Evolutionary conservation across 2,888 invertebrate species (phyloP).

Genomic region (Halocaridina rubra): DNA sequence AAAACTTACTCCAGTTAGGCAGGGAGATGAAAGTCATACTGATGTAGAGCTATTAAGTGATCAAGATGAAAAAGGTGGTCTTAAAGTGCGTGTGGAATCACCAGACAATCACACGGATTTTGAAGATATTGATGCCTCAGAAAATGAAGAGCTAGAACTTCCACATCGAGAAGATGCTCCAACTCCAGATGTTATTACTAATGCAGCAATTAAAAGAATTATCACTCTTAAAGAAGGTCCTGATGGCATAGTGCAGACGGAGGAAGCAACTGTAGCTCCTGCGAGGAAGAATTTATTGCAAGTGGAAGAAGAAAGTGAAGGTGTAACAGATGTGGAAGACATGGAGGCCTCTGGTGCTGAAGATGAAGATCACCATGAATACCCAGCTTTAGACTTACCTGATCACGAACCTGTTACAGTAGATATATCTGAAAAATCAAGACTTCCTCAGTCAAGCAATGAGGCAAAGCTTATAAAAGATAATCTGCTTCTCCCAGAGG

Average conservation of each 20-base stretch:
- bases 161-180: slow-evolving; percentile 20
- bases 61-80: slow-evolving; percentile 19
- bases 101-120: slow-evolving; percentile 46
- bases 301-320: slow-evolving; percentile 42
- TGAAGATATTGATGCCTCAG: slow-evolving; percentile 57
- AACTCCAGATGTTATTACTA: slow-evolving; percentile 57
- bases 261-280: slow-evolving; percentile 29
- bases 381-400: slow-evolving; percentile 23
- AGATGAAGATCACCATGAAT: slow-evolving; percentile 33
- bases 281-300: slow-evolving; percentile 12
- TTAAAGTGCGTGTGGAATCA: background rate
- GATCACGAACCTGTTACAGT: slow-evolving; percentile 35
- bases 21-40: slow-evolving; percentile 42
- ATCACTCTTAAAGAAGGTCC: slow-evolving; percentile 50
- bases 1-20: background rate
- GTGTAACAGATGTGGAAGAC: slow-evolving; percentile 47
- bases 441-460: slow-evolving; percentile 28
- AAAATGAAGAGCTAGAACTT: slow-evolving; percentile 32
- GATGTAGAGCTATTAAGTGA: slow-evolving; percentile 55
- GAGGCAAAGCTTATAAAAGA: slow-evolving; percentile 59
- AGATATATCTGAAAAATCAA: slow-evolving; percentile 44
- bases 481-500: slow-evolving; percentile 57
- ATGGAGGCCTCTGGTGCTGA: slow-evolving; percentile 45
- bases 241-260: slow-evolving; percentile 40
- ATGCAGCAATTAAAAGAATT: slow-evolving; percentile 49